A percentile compares a stretch with the other conserved stretches of the same genome.
Evolutionary conservation across 23 tunicate species (phyloP).

Genomic region (Styela plicata): DNA sequence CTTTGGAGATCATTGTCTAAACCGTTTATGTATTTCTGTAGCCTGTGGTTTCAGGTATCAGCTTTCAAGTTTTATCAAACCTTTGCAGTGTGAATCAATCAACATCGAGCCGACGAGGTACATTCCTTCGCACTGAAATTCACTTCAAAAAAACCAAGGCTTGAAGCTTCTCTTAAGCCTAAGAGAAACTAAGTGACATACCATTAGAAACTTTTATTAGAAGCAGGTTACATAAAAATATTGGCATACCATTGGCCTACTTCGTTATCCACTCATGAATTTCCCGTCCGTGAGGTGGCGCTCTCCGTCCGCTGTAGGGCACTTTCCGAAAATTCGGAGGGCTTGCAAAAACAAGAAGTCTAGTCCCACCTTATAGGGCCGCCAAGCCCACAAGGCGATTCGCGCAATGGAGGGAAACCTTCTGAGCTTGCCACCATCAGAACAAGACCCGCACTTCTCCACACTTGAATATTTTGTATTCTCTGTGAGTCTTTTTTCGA

Average conservation of each 20-base stretch:
- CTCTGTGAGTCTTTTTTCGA: background rate
- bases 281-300: background rate
- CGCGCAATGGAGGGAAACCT: background rate
- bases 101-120: too few relatives aligned
- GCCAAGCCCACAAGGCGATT: background rate
- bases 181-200: too few relatives aligned
- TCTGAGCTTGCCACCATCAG: background rate
- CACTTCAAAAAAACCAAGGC: background rate
- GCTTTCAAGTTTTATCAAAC: background rate
- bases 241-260: background rate
- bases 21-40: too few relatives aligned
- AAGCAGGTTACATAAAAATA: background rate
- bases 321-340: background rate
- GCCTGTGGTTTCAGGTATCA: too few relatives aligned
- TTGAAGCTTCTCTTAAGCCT: background rate
- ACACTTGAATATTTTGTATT: background rate
- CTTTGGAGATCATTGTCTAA: too few relatives aligned
- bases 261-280: constrained; percentile 25
- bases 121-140: too few relatives aligned
- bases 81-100: too few relatives aligned
- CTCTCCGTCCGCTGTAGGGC: background rate
- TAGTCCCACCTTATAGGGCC: constrained; percentile 21
- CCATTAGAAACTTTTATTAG: background rate
- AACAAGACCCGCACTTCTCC: background rate
- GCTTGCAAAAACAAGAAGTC: constrained; percentile 11